Evolutionary conservation across 1,140 invertebrate species (phyloP).

Genomic region (Nasonia longicornis): DNA sequence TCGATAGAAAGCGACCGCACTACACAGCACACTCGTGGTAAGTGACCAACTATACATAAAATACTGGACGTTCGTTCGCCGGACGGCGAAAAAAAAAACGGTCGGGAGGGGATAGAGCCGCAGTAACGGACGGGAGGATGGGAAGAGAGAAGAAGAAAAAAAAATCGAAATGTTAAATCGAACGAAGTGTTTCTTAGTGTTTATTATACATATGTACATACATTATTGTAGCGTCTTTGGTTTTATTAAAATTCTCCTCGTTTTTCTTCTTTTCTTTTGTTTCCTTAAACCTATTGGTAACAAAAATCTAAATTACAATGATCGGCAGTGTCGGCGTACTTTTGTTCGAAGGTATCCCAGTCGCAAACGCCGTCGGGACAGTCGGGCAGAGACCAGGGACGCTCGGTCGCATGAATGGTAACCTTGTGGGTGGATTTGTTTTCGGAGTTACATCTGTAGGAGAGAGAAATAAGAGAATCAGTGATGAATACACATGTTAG

Average conservation of each 20-base stretch:
- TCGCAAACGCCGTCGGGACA: constrained; percentile 64
- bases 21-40: not conserved
- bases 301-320: constrained; percentile 43
- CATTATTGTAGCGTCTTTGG: not conserved
- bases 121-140: no score
- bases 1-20: not conserved
- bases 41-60: no score
- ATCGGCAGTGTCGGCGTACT: not conserved
- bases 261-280: no score
- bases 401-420: constrained; percentile 63
- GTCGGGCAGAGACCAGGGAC: constrained; percentile 56
- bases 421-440: constrained; percentile 56
- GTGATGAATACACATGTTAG: not conserved
- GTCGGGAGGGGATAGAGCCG: no score
- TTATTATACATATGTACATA: no score
- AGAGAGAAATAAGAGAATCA: constrained; percentile 61
- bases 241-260: not conserved
- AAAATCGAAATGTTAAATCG: no score
- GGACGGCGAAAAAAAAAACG: no score
- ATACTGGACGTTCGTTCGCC: no score
- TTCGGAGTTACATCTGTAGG: constrained; percentile 56
- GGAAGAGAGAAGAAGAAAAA: no score
- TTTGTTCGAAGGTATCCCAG: constrained; percentile 52
- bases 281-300: not conserved
- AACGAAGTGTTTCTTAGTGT: no score